These are phyloP conservation scores for Serilophus lunatus DNA, from an alignment of 2,113 vertebrate genomes.

Conservation along the genomic window DNA sequence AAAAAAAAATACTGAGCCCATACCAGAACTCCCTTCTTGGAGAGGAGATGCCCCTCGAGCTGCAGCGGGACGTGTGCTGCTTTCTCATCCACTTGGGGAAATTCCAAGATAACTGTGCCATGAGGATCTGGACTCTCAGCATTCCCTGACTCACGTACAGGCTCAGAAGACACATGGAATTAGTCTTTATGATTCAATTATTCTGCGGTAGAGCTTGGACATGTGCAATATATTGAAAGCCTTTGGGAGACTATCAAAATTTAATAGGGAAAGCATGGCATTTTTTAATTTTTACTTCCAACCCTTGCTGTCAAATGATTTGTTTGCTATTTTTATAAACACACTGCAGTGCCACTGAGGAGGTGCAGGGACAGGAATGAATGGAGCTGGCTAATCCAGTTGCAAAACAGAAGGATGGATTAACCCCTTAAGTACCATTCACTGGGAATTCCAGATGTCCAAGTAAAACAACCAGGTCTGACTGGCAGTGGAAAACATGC, in stretches of 20 bases:
- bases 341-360: not conserved
- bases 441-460: not conserved
- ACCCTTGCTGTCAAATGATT: constrained; percentile 41
- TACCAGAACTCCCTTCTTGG: not conserved
- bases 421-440: not conserved
- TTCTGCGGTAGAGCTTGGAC: constrained; percentile 58
- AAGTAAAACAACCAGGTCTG: not conserved
- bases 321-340: constrained; percentile 58
- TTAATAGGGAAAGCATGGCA: constrained; percentile 58
- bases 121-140: not conserved
- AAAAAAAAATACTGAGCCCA: not conserved
- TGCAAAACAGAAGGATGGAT: not conserved
- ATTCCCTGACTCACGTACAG: not conserved
- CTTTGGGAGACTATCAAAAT: constrained; percentile 64
- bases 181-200: constrained; percentile 45
- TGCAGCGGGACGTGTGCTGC: not conserved
- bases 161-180: not conserved
- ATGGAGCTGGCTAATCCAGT: not conserved
- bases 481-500: not conserved
- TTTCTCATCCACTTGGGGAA: not conserved
- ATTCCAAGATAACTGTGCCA: not conserved
- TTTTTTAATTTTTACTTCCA: constrained; percentile 35
- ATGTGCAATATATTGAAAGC: constrained; percentile 36
- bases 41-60: not conserved
- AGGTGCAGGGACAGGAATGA: constrained; percentile 1